phyloP scores from a whole-genome alignment of 37 sponge, comb jelly and placozoan species.

The Trichoplax adhaerens region DNA sequence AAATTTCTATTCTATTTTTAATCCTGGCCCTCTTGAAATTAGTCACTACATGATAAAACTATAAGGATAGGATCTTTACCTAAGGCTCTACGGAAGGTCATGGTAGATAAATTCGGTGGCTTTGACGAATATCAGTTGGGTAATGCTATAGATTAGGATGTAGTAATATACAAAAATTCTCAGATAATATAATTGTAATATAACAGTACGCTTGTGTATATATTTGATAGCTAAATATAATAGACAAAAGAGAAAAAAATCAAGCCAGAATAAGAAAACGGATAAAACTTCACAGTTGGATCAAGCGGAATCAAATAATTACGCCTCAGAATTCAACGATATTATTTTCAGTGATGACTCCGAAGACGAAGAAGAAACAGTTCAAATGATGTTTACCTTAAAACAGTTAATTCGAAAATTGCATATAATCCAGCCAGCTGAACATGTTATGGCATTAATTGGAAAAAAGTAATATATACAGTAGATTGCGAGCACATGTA shows the following conservation, averaged over 20 bases:
- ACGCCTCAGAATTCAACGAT: not conserved
- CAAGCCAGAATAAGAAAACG: slow-evolving; percentile 23
- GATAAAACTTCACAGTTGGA: slow-evolving; percentile 8
- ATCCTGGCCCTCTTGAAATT: not conserved
- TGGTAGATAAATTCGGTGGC: slow-evolving; percentile 63
- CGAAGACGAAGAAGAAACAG: slow-evolving; percentile 39
- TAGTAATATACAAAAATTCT: not conserved
- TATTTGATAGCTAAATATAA: slow-evolving; percentile 72
- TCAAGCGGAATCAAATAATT: slow-evolving; percentile 9
- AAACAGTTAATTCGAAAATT: slow-evolving; percentile 97
- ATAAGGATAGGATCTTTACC: slow-evolving; percentile 80
- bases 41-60: slow-evolving; percentile 59
- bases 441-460: slow-evolving; percentile 82
- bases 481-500: not conserved
- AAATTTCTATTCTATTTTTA: not conserved
- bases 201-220: not conserved
- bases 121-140: slow-evolving; percentile 91
- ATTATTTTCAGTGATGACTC: slow-evolving; percentile 1
- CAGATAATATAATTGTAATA: not conserved
- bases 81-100: slow-evolving; percentile 74
- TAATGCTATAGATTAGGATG: not conserved
- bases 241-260: slow-evolving; percentile 58
- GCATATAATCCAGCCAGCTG: slow-evolving; percentile 82
- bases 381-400: slow-evolving; percentile 73
- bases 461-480: slow-evolving; percentile 18